Evolutionary conservation across 2,888 invertebrate genomes (phyloP), one percentile per base, ranked within the genome.

Genomic region (Brachynemurus nebulosus): DNA sequence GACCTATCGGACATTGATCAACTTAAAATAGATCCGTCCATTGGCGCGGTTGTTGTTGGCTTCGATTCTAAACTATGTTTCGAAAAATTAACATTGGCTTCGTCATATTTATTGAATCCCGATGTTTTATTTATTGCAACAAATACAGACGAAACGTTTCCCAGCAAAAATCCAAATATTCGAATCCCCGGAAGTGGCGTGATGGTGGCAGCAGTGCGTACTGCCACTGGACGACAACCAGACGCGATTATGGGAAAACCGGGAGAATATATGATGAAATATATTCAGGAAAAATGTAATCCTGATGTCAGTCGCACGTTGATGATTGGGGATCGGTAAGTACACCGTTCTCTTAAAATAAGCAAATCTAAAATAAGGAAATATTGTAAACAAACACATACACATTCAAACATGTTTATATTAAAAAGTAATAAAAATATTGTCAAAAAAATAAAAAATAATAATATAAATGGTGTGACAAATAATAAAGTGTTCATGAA

Each of bases 11-110:
- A 72, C 37, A 57, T 74, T 48, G 67, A 68, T 51, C 61, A 72
- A 45, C 71, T 75, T 40, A 67, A 77, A 37, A 61, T 79, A 34
- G 88, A 90, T 52, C 71, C 77, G 1, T 82, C 86, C 53, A 80
- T 97, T 17, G 89, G 88, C 1, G 96, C 95, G 33, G 97, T 98
- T 0, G 72, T 96, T 17, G 89, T 96, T 33, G 96, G 95, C 2
- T 95, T 92, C 61, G 97, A 98, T 66, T 80, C 84, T 49, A 80
- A 93, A 62, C 79, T 97, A 56, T 90, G 86, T 59, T 93, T 86
- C 61, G 76, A 82, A 0, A 97, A 97, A 67, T 74, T 96, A 59
- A 71, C 88, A 59, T 91, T 89, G 64, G 96, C 96, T 1, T 84
- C 88, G 1, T 83, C 83, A 19, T 97, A 97, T 63, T 71, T 95